phyloP scores from a whole-genome alignment of 2,113 vertebrate species.

The Ramphastos sulfuratus region DNA sequence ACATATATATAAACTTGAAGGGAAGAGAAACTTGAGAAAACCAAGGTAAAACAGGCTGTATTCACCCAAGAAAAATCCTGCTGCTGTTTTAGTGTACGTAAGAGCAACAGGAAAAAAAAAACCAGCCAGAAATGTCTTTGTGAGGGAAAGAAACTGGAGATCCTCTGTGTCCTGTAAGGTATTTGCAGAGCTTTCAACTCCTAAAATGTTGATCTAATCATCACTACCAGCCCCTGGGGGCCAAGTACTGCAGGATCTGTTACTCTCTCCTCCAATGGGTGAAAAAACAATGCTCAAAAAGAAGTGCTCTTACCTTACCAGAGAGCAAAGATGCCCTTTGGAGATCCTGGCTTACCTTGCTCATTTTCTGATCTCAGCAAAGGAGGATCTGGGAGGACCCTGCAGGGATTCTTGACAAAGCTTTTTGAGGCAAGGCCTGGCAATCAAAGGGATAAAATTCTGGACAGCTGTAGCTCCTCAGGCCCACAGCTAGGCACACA shows the following conservation, averaged over 20 bases:
- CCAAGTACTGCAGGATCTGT: background rate
- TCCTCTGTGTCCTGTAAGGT: background rate
- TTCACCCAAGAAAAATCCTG: background rate
- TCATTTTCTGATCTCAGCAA: rapidly evolving
- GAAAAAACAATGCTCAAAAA: background rate
- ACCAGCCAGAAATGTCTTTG: background rate
- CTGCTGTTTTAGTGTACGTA: background rate
- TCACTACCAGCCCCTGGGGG: background rate
- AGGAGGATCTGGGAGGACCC: background rate
- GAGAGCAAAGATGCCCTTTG: background rate
- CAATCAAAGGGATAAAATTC: background rate
- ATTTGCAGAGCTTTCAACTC: background rate
- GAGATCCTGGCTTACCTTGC: background rate
- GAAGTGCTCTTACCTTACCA: background rate
- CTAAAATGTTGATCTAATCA: background rate
- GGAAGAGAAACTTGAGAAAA: background rate
- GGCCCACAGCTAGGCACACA: background rate
- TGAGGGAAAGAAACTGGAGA: background rate
- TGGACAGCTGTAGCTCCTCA: background rate
- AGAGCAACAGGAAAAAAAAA: background rate
- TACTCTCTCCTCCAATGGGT: background rate
- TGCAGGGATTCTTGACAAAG: background rate
- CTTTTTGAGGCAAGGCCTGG: background rate
- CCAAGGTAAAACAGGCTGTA: background rate
- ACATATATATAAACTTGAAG: background rate